phyloP scores from a whole-genome alignment of 2,888 invertebrate species.

The Hedychridium roseum region DNA sequence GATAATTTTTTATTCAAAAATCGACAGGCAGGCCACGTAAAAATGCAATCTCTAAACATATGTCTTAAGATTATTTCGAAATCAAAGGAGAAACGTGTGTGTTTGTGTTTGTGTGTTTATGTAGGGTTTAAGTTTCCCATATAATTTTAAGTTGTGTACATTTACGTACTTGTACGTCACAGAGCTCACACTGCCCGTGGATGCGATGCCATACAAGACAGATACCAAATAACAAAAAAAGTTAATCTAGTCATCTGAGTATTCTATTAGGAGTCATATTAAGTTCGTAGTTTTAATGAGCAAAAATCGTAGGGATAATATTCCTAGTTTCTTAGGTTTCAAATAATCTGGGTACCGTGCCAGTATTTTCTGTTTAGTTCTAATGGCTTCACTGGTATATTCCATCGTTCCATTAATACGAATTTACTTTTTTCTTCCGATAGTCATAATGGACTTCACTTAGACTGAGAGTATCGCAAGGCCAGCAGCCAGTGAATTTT shows the following conservation, averaged over 20 bases:
- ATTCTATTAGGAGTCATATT: conserved; percentile 4
- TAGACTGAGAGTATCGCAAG: too few relatives aligned
- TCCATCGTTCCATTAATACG: too few relatives aligned
- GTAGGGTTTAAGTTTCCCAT: too few relatives aligned
- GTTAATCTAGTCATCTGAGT: conserved; percentile 9
- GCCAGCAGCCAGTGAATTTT: too few relatives aligned
- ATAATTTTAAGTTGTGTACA: conserved; percentile 9
- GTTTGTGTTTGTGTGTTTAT: too few relatives aligned
- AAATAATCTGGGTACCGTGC: conserved; percentile 35
- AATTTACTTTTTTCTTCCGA: too few relatives aligned
- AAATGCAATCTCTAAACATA: conserved; percentile 55
- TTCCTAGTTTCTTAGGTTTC: background rate
- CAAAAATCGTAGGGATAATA: conserved; percentile 8
- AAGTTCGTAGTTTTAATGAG: too few relatives aligned
- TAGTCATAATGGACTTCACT: too few relatives aligned
- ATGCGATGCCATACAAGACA: conserved; percentile 45
- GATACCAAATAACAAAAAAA: conserved; percentile 9
- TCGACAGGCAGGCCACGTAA: conserved; percentile 58
- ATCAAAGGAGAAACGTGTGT: too few relatives aligned
- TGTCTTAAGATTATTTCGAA: background rate
- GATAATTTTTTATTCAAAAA: too few relatives aligned
- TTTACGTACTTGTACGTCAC: conserved; percentile 9
- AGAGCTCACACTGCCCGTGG: conserved; percentile 44
- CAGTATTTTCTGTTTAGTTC: conserved; percentile 31
- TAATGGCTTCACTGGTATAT: conserved; percentile 8